Conservation (phyloP, 2,113 vertebrate genomes). For the Ptyas mucosa region DNA sequence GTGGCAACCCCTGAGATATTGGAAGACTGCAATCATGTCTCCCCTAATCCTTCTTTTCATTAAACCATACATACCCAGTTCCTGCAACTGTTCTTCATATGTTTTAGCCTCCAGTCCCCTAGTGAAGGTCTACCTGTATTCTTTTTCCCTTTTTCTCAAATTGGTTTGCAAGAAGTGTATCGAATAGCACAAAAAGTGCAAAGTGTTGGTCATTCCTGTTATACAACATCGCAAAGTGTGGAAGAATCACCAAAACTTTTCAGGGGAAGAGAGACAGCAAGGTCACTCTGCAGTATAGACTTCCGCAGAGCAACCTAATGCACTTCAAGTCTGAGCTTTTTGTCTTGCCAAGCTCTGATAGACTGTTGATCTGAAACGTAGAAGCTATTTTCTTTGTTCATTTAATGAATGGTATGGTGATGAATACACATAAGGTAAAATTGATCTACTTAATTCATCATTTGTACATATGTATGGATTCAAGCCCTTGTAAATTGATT, state of each 20-base stretch:
- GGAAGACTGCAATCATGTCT: too few species aligned
- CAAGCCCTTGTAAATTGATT: conserved; percentile 63
- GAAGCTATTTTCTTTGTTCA: conserved; percentile 69
- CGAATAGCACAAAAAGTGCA: not conserved
- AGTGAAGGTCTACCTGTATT: not conserved
- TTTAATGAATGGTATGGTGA: conserved; percentile 69
- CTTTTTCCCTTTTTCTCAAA: not conserved
- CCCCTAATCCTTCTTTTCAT: too few species aligned
- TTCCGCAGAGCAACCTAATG: conserved; percentile 15
- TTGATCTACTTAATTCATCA: conserved; percentile 70
- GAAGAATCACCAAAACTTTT: not conserved
- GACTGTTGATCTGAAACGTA: conserved; percentile 63
- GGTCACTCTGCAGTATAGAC: conserved; percentile 27
- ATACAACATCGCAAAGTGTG: not conserved
- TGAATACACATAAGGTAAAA: conserved; percentile 70
- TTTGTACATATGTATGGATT: conserved; percentile 69
- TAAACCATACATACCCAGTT: too few species aligned
- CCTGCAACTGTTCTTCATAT: too few species aligned
- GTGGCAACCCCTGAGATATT: too few species aligned
- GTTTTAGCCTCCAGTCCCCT: too few species aligned
- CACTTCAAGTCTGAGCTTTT: conserved; percentile 45
- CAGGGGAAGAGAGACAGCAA: not conserved
- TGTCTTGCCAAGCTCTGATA: conserved; percentile 65
- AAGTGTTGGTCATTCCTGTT: not conserved
- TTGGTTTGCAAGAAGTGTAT: not conserved